Conservation (phyloP, 2,888 invertebrate genomes). For the Synergus itoensis region DNA sequence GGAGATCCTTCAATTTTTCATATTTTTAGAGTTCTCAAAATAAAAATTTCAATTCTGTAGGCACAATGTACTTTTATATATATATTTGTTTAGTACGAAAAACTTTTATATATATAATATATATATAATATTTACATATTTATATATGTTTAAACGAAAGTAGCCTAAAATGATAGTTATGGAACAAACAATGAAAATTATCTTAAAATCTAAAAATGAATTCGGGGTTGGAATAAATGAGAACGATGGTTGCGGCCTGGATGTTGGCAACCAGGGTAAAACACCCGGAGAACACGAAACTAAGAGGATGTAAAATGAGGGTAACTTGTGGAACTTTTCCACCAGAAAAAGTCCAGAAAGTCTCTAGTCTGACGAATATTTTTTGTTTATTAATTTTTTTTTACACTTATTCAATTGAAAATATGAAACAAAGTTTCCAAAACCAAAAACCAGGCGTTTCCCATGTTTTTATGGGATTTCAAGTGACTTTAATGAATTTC, state of each 20-base stretch:
- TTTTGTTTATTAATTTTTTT: too few species aligned
- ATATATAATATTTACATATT: too few species aligned
- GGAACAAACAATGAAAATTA: not conserved
- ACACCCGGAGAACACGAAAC: constrained; percentile 60
- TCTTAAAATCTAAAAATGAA: not conserved
- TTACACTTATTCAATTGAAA: too few species aligned
- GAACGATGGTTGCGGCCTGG: constrained; percentile 46
- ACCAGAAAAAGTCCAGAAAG: not conserved
- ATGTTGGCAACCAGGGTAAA: constrained; percentile 64
- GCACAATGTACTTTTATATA: too few species aligned
- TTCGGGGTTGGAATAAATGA: not conserved
- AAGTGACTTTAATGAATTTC: too few species aligned
- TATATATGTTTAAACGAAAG: too few species aligned
- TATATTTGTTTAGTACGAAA: not conserved
- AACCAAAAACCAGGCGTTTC: too few species aligned
- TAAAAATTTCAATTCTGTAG: not conserved
- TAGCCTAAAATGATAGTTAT: too few species aligned
- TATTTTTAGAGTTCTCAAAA: not conserved
- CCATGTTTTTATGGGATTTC: too few species aligned
- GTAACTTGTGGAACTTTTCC: not conserved
- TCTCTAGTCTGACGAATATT: too few species aligned
- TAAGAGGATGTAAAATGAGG: constrained; percentile 51
- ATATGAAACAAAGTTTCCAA: too few species aligned
- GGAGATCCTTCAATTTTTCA: not conserved
- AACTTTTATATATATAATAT: not conserved